Percentiles rank a stretch among this genome's conserved stretches.
Evolutionary conservation across 2,888 invertebrate genomes (phyloP).

Genomic region (Athetis lepigone): DNA sequence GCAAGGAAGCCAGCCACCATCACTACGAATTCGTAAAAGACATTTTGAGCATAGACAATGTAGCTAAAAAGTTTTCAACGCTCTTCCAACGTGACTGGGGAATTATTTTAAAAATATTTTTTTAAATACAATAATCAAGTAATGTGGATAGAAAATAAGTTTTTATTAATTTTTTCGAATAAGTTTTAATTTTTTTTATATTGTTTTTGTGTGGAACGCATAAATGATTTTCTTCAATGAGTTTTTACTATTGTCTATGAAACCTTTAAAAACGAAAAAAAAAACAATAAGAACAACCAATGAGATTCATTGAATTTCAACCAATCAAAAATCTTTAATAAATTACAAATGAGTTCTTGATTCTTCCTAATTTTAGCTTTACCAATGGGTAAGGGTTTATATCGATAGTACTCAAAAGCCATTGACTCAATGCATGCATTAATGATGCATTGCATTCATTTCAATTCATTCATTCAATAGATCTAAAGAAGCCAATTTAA

Average conservation of each 20-base stretch:
- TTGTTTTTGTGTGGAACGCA: no score
- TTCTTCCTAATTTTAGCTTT: constrained; percentile 4
- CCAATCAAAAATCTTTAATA: constrained; percentile 54
- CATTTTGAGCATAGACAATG: constrained; percentile 87
- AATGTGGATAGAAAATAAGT: neutral
- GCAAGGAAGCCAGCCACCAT: constrained; percentile 91
- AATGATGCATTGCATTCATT: no score
- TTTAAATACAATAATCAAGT: neutral
- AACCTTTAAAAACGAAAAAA: neutral
- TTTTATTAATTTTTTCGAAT: no score
- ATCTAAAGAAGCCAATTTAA: constrained; percentile 30
- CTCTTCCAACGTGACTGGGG: constrained; percentile 69
- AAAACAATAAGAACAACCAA: constrained; percentile 55
- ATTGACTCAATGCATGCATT: neutral
- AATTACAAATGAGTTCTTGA: constrained; percentile 27
- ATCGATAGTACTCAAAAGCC: constrained; percentile 4
- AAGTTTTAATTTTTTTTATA: no score
- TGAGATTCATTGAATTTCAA: constrained; percentile 30
- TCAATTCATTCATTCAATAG: neutral
- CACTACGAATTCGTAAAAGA: constrained; percentile 90
- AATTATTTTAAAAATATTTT: constrained; percentile 21
- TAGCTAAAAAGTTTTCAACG: constrained; percentile 78
- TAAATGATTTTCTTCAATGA: no score
- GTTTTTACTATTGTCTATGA: constrained; percentile 62
- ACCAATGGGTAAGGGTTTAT: neutral